A percentile compares a stretch with the other conserved stretches of the same genome.
Conservation (phyloP, 1,140 invertebrate genomes). For the Drosophila sucinea region DNA sequence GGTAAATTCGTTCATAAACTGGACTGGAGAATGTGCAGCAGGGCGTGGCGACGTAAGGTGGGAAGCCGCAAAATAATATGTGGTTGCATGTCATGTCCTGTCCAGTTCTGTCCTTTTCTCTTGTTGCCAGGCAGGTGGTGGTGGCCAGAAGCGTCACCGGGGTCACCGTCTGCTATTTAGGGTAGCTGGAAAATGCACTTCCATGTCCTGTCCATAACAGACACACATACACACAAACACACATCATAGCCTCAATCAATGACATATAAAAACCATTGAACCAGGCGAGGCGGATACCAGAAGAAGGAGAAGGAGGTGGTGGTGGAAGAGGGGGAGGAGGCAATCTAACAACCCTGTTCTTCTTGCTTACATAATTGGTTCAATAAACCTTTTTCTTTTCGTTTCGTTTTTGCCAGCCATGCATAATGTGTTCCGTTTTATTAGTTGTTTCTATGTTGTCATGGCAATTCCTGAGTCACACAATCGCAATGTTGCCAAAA, state of each 20-base stretch:
- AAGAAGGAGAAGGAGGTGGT: background rate
- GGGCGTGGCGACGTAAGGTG: slow-evolving; percentile 54
- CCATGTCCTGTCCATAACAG: slow-evolving; percentile 33
- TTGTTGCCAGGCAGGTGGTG: slow-evolving; percentile 52
- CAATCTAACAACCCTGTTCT: slow-evolving; percentile 16
- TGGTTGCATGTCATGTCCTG: slow-evolving; percentile 58
- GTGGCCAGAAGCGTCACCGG: slow-evolving; percentile 28
- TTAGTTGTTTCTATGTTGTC: slow-evolving; percentile 71
- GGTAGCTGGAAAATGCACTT: slow-evolving; percentile 71
- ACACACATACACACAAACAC: slow-evolving; percentile 12
- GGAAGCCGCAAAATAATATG: slow-evolving; percentile 71
- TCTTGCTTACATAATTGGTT: slow-evolving; percentile 73
- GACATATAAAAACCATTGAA: slow-evolving; percentile 45
- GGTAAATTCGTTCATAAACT: slow-evolving; percentile 48
- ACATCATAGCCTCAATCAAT: slow-evolving; percentile 40
- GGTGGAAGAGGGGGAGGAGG: background rate
- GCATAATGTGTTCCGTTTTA: slow-evolving; percentile 51
- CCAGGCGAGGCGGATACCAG: background rate
- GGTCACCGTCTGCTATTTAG: slow-evolving; percentile 63
- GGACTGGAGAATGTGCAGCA: slow-evolving; percentile 68
- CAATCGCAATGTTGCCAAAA: slow-evolving; percentile 55
- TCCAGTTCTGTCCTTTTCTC: background rate
- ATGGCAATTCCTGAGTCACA: slow-evolving; percentile 49
- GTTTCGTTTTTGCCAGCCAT: slow-evolving; percentile 11
- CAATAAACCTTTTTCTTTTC: slow-evolving; percentile 71